These are phyloP conservation scores for Fringilla coelebs DNA, from an alignment of 2,797 vertebrate species.

Conservation along the genomic window DNA sequence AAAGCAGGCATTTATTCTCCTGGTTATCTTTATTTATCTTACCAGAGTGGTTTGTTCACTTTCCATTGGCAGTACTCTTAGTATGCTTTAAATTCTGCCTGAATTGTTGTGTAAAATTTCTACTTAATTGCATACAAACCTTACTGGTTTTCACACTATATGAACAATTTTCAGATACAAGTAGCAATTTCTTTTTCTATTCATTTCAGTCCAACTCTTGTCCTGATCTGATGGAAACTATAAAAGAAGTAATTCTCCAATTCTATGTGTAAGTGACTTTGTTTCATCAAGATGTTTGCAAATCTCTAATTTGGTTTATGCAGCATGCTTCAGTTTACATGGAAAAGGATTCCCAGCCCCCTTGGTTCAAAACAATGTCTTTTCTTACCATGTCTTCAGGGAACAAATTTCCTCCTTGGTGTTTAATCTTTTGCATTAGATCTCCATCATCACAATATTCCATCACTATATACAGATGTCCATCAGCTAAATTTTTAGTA, in stretches of 20 bases:
- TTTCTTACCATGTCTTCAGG: constrained; percentile 81
- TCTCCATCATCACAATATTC: constrained; percentile 93
- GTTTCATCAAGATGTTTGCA: neutral
- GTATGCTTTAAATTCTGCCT: neutral
- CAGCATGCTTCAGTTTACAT: neutral
- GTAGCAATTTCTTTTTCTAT: neutral
- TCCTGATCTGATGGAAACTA: neutral
- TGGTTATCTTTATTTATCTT: neutral
- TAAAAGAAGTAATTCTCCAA: neutral
- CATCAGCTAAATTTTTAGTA: constrained; percentile 73
- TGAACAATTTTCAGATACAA: neutral
- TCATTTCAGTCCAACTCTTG: neutral
- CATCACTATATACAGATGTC: constrained; percentile 90
- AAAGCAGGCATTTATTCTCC: neutral
- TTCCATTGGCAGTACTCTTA: neutral
- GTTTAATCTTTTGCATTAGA: constrained; percentile 87
- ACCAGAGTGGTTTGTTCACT: neutral
- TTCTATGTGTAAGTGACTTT: neutral
- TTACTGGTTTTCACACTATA: neutral
- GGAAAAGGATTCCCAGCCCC: neutral
- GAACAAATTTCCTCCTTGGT: constrained; percentile 83
- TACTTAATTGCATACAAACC: neutral
- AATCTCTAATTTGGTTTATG: neutral
- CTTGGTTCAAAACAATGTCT: neutral
- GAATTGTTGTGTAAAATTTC: neutral